Evolutionary conservation across 2,113 vertebrate species (phyloP), one percentile per base, ranked within the genome.

Genomic region (Callaeas wilsoni): DNA sequence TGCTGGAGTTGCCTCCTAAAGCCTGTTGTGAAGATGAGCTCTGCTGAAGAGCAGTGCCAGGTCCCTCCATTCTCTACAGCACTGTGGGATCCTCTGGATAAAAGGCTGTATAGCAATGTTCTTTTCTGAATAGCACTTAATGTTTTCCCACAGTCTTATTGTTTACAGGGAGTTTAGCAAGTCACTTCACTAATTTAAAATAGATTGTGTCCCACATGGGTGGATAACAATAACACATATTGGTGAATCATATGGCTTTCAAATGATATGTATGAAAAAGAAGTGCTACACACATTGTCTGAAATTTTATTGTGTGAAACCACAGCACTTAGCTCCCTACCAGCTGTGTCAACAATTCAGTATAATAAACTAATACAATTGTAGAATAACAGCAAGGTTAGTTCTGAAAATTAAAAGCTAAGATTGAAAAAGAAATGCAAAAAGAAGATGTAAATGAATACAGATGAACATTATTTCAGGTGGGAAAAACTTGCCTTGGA

Each of bases 141-240:
- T 96, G 94, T 96, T 96, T 97, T 97, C 96, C 96, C 96, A 96
- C 96, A 97, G 88, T 96, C 96, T 96, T 65, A 96, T 96, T 97
- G 96, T 97, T 97, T 95, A 97, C 90, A 96, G 90, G 92, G 96
- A 95, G 92, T 95, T 95, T 95, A 97, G 93, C 94, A 93, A 97
- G 96, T 96, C 88, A 78, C 90, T 96, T 94, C 73, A 73, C 92
- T 97, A 97, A 97, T 97, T 97, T 90, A 92, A 96, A 97, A 95
- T 96, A 97, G 96, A 95, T 89, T 93, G 83, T 94, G 80, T 89
- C 86, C 96, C 96, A 96, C 96, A 97, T 90, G 96, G 96, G 86
- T 90, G 96, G 93, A 94, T 96, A 95, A 96, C 96, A 96, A 96
- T 96, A 97, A 96, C 92, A 95, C 96, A 96, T 95, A 94, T 92